Base-by-base conservation (phyloP, 2,888 invertebrate genomes). In the Vannuccia rotundouncinata region DNA sequence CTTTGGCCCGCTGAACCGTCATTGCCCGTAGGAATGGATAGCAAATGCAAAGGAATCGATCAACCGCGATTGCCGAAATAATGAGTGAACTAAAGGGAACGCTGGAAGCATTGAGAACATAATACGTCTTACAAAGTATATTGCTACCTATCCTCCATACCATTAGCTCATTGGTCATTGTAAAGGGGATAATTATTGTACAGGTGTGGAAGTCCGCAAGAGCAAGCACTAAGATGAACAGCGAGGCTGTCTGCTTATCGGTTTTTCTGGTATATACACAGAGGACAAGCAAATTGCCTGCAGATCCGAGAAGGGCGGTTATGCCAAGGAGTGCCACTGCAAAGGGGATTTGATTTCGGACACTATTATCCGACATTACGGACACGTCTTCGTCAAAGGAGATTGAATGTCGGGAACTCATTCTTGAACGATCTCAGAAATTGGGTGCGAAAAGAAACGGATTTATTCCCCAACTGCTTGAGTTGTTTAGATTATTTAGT, bases 1-100 rank as follows among this genome's bases (percentile, higher is more conserved):
- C 78, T 82, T 82, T 84, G 10, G 85, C 85, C 29, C 85, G 81
- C 74, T 82, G 83, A 22, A 84, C 83, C 0, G 85, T 86, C 85
- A 87, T 85, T 27, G 84, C 82, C 77, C 85, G 85, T 31, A 85
- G 82, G 74, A 86, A 86, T 0, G 86, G 86, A 77, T 85, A 84
- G 45, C 85, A 86, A 25, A 86, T 86, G 80, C 85, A 85, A 66
- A 85, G 82, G 79, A 85, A 86, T 22, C 86, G 81, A 77, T 86
- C 86, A 28, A 86, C 84, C 2, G 86, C 86, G 5, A 86, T 86
- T 13, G 85, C 84, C 0, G 85, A 85, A 85, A 86, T 85, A 28
- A 85, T 83, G 25, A 86, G 83, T 1, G 85, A 85, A 0, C 86
- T 85, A 79, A 85, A 85, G 13, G 85, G 85, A 22, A 86, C 85